Percentiles rank a stretch among this genome's conserved stretches.
Evolutionary conservation across 2,113 vertebrate genomes (phyloP).

Genomic region (Plecturocebus donacophilus): DNA sequence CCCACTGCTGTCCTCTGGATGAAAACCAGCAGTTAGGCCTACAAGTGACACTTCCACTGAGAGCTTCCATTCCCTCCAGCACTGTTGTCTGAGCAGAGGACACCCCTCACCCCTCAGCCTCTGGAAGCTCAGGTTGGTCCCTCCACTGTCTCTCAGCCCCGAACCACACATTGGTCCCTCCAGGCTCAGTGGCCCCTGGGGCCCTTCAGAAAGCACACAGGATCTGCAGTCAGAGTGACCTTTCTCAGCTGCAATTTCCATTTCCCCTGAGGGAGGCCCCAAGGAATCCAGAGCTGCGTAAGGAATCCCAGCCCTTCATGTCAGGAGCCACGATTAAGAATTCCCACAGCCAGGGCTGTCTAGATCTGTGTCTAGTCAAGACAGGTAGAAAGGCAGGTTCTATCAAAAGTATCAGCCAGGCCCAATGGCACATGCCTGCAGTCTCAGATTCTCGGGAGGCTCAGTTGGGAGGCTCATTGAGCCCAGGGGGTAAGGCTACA

Average conservation of each 20-base stretch:
- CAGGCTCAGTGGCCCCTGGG: background rate
- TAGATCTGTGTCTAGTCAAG: background rate
- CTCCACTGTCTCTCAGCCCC: background rate
- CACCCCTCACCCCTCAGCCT: background rate
- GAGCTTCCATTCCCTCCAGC: too few species aligned
- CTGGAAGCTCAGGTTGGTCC: background rate
- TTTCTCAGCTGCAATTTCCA: background rate
- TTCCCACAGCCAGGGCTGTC: background rate
- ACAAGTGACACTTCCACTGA: fast-evolving
- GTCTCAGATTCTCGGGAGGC: background rate
- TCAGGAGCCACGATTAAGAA: background rate
- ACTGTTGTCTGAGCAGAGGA: fast-evolving
- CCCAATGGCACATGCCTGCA: too few species aligned
- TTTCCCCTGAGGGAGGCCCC: background rate
- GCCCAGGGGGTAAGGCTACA: background rate
- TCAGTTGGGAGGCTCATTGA: background rate
- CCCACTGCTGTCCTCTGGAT: too few species aligned
- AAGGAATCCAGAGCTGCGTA: background rate
- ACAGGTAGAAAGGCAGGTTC: background rate
- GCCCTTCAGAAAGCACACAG: background rate
- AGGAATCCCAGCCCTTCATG: background rate
- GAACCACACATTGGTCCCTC: background rate
- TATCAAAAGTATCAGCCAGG: background rate
- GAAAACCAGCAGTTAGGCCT: background rate
- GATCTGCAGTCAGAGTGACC: background rate